Conservation (phyloP, 2,888 invertebrate genomes). For the Alloplasta piceator region DNA sequence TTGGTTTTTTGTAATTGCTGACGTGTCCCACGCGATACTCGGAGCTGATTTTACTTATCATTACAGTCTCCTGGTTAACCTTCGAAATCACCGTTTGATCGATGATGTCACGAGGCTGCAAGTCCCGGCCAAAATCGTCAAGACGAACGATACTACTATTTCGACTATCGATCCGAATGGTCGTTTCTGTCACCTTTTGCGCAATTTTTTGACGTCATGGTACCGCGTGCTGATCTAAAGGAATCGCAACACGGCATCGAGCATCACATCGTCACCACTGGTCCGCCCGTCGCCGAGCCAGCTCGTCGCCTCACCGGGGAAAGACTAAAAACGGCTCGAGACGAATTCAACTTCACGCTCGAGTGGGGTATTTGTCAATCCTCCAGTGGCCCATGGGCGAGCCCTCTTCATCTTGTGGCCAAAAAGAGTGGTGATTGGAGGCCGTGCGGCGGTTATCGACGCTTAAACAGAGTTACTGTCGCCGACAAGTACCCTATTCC, state of each 20-base stretch:
- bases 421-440: constrained; percentile 15
- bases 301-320: constrained; percentile 27
- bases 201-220: not conserved
- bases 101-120: constrained; percentile 25
- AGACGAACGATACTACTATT: not conserved
- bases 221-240: not conserved
- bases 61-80: constrained; percentile 20
- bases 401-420: constrained; percentile 36
- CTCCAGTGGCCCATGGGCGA: constrained; percentile 28
- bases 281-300: not conserved
- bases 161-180: not conserved
- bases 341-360: constrained; percentile 33
- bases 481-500: constrained; percentile 40
- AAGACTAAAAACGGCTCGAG: not conserved
- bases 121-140: not conserved
- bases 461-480: not conserved
- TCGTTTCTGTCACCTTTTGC: not conserved
- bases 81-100: constrained; percentile 19
- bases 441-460: constrained; percentile 24
- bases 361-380: constrained; percentile 22
- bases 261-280: too few species aligned
- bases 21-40: not conserved
- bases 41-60: constrained; percentile 46
- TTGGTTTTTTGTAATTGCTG: constrained; percentile 33
- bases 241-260: constrained; percentile 45